Base-by-base conservation (phyloP, 2,888 invertebrate species). In the Zele albiditarsus region DNA sequence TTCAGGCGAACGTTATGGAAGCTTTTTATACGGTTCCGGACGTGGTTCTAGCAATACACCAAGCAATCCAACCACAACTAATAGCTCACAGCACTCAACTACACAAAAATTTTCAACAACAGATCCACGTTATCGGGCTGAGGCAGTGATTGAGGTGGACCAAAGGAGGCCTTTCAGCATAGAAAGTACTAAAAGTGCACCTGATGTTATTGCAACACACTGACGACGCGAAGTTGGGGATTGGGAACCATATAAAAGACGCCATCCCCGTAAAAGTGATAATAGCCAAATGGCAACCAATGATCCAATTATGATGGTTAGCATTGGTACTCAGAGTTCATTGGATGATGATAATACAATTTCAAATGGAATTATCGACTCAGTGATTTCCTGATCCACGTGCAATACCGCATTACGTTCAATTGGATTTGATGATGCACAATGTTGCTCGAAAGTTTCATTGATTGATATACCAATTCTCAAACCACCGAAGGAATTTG, bases 181-280 rank as follows among this genome's bases (percentile, higher is more conserved):
- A 75, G 94, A 96, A 87, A 96, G 96, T 74, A 95, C 96, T 75
- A 95, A 96, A 85, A 96, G 96, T 74, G 96, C 96, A 1, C 96
- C 96, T 67, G 97, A 97, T 89, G 96, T 97, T 84, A 96, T 97
- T 87, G 96, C 96, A 84, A 94, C 94, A 78, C 94, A 94, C 93
- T 94, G 94, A 94, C 93, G 92, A 84, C 89, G 90, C 90, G 85
- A 84, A 76, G 78, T 76, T 82, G 87, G 87, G 85, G 92, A 91
- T 87, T 92, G 92, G 92, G 92, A 92, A 86, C 92, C 92, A 76
- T 92, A 92, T 87, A 90, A 90, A 83, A 87, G 92, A 83, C 89
- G 92, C 82, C 90, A 90, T 87, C 92, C 92, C 85, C 91, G 91
- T 53, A 75, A 66, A 23, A 73, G 69, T 27, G 71, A 73, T 65